Percentiles rank a stretch among this genome's conserved stretches.
Conservation (phyloP, 2,113 vertebrate genomes). For the Tragelaphus buxtoni region DNA sequence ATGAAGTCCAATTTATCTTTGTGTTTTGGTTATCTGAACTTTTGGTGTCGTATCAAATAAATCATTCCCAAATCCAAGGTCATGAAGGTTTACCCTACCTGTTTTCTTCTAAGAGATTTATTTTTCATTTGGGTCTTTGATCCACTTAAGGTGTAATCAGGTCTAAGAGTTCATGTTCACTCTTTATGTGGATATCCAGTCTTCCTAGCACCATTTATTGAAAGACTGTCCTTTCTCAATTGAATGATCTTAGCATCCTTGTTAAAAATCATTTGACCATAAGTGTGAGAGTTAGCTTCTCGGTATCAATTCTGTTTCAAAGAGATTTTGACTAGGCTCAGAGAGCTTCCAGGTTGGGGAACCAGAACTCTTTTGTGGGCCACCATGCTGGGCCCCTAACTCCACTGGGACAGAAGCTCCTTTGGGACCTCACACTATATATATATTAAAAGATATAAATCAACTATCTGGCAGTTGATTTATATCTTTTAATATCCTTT, state of each 20-base stretch:
- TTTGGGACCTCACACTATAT: not conserved
- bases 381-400: not conserved
- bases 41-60: not conserved
- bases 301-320: not conserved
- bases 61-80: not conserved
- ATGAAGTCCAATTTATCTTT: not conserved
- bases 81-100: not conserved
- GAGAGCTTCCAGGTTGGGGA: not conserved
- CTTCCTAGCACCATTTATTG: not conserved
- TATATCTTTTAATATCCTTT: not conserved
- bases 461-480: not conserved
- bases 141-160: not conserved
- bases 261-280: not conserved
- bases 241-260: not conserved
- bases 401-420: not conserved
- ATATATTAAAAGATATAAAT: no score
- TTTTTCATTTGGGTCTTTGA: not conserved
- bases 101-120: not conserved
- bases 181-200: not conserved
- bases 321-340: not conserved
- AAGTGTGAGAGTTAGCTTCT: not conserved
- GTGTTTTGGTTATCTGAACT: not conserved
- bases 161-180: not conserved
- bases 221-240: not conserved
- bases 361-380: not conserved